Percentiles rank a stretch among this genome's conserved stretches.
phyloP scores from a whole-genome alignment of 2,113 vertebrate species.

The Anolis carolinensis region DNA sequence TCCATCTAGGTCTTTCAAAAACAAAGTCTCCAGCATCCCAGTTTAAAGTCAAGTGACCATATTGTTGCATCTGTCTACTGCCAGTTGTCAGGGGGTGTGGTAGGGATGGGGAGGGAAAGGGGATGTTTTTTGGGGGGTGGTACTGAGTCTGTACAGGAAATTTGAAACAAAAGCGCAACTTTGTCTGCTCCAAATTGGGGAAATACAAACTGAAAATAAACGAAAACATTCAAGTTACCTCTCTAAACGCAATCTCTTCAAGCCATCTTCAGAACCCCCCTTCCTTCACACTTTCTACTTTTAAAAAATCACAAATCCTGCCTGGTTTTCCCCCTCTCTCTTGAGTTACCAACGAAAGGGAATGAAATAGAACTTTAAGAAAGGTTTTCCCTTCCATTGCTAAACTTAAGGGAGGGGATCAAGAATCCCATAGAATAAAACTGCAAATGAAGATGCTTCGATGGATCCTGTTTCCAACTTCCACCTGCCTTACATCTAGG shows the following conservation, averaged over 20 bases:
- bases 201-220: conserved; percentile 47
- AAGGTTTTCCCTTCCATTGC: conserved; percentile 65
- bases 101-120: conserved; percentile 35
- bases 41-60: conserved; percentile 60
- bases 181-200: conserved; percentile 37
- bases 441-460: conserved; percentile 53
- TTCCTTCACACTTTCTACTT: conserved; percentile 10
- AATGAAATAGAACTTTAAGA: conserved; percentile 49
- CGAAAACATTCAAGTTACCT: conserved; percentile 51
- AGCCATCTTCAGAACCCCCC: conserved; percentile 53
- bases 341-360: conserved; percentile 34
- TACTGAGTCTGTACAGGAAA: conserved; percentile 43
- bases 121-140: conserved; percentile 20
- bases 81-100: conserved; percentile 47
- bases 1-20: conserved; percentile 64
- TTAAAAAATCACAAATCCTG: conserved; percentile 33
- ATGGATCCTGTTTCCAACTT: conserved; percentile 70
- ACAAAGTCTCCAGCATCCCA: conserved; percentile 66
- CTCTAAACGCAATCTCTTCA: conserved; percentile 54
- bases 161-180: conserved; percentile 11
- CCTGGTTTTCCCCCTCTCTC: conserved; percentile 35
- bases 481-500: conserved; percentile 81
- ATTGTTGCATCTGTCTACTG: conserved; percentile 45
- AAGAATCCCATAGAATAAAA: conserved; percentile 49
- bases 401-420: conserved; percentile 55